Conservation (phyloP, 2,888 invertebrate species). For the Conomelus anceps region DNA sequence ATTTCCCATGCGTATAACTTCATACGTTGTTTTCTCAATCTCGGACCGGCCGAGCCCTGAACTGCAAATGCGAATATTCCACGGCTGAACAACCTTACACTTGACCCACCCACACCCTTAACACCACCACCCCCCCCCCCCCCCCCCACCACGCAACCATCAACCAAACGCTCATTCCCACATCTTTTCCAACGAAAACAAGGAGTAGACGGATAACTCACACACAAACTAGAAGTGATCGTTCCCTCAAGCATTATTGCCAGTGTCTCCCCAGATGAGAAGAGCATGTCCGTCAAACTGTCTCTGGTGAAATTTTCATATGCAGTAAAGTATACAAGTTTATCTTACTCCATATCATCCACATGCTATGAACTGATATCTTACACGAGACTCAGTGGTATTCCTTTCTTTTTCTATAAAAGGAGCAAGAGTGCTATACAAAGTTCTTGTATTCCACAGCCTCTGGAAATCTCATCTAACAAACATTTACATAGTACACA, state of each 20-base stretch:
- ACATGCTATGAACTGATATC: no score
- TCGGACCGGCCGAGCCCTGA: not conserved
- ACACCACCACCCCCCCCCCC: no score
- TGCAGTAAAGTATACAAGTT: not conserved
- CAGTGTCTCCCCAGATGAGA: not conserved
- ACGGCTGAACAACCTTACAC: not conserved
- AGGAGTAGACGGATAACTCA: not conserved
- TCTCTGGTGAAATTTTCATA: not conserved
- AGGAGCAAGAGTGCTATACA: no score
- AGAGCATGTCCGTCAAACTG: not conserved
- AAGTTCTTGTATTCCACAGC: no score
- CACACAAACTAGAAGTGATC: not conserved
- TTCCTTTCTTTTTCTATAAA: not conserved
- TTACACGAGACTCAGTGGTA: no score
- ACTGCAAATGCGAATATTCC: not conserved
- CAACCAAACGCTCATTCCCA: not conserved
- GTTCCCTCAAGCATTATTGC: not conserved
- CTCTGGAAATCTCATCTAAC: no score
- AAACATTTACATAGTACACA: no score
- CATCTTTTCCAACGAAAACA: not conserved
- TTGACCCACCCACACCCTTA: not conserved
- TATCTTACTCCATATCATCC: not conserved
- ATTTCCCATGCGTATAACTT: conserved; percentile 21
- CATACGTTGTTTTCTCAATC: conserved; percentile 17
- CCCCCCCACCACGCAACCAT: no score